A percentile compares a stretch with the other conserved stretches of the same genome.
Conservation (phyloP, 2,113 vertebrate genomes). For the Antechinus flavipes region DNA sequence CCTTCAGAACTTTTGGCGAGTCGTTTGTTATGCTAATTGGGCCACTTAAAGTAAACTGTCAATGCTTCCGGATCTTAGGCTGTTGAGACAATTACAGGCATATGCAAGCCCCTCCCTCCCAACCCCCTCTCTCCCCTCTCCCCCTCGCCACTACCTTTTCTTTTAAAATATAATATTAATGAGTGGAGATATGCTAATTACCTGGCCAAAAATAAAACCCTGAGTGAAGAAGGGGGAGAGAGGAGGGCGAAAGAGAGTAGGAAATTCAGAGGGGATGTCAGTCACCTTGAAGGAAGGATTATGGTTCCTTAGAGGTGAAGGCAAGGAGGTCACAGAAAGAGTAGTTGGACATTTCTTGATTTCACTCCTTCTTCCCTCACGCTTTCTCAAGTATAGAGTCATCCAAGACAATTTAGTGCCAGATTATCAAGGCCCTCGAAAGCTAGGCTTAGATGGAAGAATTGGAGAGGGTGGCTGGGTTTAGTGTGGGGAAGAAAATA, state of each 20-base stretch:
- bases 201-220: slow-evolving; percentile 81
- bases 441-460: neutral
- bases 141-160: slow-evolving; percentile 64
- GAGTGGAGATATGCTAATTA: slow-evolving; percentile 82
- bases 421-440: neutral
- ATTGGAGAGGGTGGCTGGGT: neutral
- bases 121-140: slow-evolving; percentile 20
- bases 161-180: slow-evolving; percentile 85
- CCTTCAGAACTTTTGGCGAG: slow-evolving; percentile 90
- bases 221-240: slow-evolving; percentile 63
- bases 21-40: slow-evolving; percentile 91
- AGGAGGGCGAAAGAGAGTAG: slow-evolving; percentile 56
- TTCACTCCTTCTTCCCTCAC: neutral
- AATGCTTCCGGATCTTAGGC: slow-evolving; percentile 82
- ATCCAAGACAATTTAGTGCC: no score
- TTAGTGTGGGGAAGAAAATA: neutral
- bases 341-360: neutral
- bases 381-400: neutral
- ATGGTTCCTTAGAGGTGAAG: neutral
- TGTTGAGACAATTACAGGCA: slow-evolving; percentile 86
- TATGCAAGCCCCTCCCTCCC: slow-evolving; percentile 72
- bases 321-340: neutral
- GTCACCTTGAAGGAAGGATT: slow-evolving; percentile 60
- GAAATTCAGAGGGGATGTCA: slow-evolving; percentile 14
- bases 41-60: slow-evolving; percentile 88